A percentile compares a stretch with the other conserved stretches of the same genome.
phyloP scores from a whole-genome alignment of 2,113 vertebrate genomes.

The Campylomormyrus tamandua region DNA sequence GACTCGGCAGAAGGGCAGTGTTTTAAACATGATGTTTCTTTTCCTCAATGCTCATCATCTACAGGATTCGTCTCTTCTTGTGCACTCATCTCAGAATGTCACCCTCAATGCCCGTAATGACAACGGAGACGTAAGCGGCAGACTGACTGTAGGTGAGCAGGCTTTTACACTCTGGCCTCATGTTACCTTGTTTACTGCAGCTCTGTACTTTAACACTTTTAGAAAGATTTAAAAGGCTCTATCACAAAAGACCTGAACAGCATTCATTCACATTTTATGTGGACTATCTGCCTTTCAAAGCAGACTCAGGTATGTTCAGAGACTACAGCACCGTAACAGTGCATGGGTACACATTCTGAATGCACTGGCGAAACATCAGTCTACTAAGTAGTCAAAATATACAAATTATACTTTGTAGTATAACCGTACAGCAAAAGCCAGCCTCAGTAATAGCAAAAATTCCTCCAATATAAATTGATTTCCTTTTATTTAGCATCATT shows the following conservation, averaged over 20 bases:
- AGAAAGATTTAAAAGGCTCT: background rate
- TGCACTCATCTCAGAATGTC: constrained; percentile 81
- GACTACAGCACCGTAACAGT: background rate
- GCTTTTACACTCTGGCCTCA: background rate
- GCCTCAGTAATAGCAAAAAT: constrained; percentile 33
- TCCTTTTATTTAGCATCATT: constrained; percentile 50
- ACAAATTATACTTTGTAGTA: constrained; percentile 18
- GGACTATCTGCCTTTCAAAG: background rate
- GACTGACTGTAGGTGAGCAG: constrained; percentile 82
- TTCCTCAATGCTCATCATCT: background rate
- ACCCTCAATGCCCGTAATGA: constrained; percentile 77
- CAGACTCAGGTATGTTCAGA: background rate
- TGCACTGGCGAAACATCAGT: background rate
- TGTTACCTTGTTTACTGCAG: background rate
- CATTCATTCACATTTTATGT: background rate
- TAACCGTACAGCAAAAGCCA: constrained; percentile 45
- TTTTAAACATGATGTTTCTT: background rate
- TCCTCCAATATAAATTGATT: constrained; percentile 39
- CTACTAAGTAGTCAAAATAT: background rate
- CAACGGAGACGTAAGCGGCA: constrained; percentile 80
- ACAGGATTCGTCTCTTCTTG: constrained; percentile 78
- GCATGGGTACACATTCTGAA: background rate
- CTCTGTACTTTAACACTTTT: background rate
- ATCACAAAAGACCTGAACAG: background rate
- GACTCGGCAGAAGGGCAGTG: background rate